phyloP scores from a whole-genome alignment of 2,113 vertebrate species.

The Nibea albiflora region DNA sequence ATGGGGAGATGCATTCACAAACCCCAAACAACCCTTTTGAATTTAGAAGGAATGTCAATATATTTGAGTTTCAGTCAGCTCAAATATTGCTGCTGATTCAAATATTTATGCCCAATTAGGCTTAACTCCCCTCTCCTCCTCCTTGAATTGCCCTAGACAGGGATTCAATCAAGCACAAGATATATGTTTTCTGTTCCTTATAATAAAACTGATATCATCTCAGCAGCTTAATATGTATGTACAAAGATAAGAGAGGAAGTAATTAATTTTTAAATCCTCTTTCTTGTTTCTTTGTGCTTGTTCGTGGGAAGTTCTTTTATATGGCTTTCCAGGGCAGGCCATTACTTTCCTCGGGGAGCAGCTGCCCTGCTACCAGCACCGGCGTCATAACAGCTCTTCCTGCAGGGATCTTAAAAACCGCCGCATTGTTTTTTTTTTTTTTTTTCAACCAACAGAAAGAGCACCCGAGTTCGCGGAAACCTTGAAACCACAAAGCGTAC shows the following conservation, averaged over 20 bases:
- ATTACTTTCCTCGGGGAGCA: slow-evolving; percentile 60
- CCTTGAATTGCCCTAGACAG: slow-evolving; percentile 46
- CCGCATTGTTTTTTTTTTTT: not conserved
- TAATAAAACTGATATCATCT: slow-evolving; percentile 51
- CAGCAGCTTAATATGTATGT: slow-evolving; percentile 43
- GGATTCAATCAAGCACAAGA: slow-evolving; percentile 25
- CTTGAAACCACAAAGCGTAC: not conserved
- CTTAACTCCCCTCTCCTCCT: not conserved
- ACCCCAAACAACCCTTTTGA: not conserved
- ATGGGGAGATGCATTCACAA: not conserved
- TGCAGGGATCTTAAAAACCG: slow-evolving; percentile 13
- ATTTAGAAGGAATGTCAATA: slow-evolving; percentile 8
- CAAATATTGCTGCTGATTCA: not conserved
- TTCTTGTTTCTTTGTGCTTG: not conserved
- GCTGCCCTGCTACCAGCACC: slow-evolving; percentile 22
- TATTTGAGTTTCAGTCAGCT: not conserved
- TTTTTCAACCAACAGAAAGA: not conserved
- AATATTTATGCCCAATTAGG: slow-evolving; percentile 11
- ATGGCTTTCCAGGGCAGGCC: slow-evolving; percentile 51
- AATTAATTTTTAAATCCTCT: slow-evolving; percentile 67
- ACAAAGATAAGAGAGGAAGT: slow-evolving; percentile 64
- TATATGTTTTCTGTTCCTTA: slow-evolving; percentile 19
- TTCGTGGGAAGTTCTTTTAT: slow-evolving; percentile 36
- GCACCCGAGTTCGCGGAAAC: not conserved
- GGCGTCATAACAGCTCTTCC: slow-evolving; percentile 24